These are phyloP conservation scores for Camelus dromedarius DNA, from an alignment of 2,113 vertebrate species.

Conservation along the genomic window DNA sequence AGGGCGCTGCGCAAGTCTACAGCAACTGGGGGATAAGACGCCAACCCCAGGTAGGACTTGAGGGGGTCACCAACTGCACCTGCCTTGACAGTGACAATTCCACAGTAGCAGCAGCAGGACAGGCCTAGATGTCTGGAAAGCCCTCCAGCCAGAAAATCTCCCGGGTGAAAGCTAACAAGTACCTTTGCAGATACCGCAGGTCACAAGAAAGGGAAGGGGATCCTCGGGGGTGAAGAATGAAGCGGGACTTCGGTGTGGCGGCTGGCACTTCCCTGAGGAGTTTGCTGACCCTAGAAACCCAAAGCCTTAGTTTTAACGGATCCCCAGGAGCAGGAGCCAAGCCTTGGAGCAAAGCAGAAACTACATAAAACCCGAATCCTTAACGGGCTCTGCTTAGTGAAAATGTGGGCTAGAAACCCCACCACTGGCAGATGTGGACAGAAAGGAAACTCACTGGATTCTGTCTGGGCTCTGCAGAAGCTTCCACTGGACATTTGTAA, in stretches of 20 bases:
- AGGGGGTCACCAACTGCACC: not conserved
- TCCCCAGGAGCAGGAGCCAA: fast-evolving
- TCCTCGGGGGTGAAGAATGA: too few relatives aligned
- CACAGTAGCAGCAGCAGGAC: fast-evolving
- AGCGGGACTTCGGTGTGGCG: not conserved
- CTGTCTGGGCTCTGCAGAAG: not conserved
- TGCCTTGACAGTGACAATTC: not conserved
- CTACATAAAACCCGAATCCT: not conserved
- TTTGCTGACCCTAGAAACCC: too few relatives aligned
- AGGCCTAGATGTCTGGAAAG: too few relatives aligned
- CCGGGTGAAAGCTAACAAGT: not conserved
- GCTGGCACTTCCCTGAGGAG: not conserved
- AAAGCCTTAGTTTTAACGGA: not conserved
- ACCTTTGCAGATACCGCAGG: not conserved
- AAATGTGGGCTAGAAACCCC: too few relatives aligned
- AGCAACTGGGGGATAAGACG: not conserved
- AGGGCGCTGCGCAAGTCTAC: not conserved
- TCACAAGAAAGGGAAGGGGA: not conserved
- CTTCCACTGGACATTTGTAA: not conserved
- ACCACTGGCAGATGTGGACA: not conserved
- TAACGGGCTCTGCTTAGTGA: not conserved
- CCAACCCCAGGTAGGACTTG: not conserved
- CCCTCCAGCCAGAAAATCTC: not conserved
- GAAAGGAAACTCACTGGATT: not conserved
- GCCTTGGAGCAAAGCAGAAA: not conserved